Percentiles rank a stretch among this genome's conserved stretches.
phyloP scores from a whole-genome alignment of 2,888 invertebrate genomes.

The Lithophane socia region DNA sequence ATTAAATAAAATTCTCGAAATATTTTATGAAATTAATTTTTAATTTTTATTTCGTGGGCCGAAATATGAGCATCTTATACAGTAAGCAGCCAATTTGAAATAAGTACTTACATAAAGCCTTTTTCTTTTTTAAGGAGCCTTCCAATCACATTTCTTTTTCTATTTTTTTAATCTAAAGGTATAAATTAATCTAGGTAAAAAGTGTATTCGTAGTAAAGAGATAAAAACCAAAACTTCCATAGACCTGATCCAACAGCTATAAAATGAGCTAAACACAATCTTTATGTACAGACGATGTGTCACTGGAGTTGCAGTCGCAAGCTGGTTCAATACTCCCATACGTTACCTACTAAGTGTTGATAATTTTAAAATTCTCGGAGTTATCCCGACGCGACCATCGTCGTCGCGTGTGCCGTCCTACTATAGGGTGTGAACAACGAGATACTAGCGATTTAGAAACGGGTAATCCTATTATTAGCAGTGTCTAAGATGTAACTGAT shows the following conservation, averaged over 20 bases:
- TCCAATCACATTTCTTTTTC: neutral
- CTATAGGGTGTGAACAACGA: constrained; percentile 18
- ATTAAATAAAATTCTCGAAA: no score
- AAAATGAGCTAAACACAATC: constrained; percentile 11
- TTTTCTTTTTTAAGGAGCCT: neutral
- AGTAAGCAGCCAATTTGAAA: no score
- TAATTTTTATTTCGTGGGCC: neutral
- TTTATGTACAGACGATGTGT: constrained; percentile 49
- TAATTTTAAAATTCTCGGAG: constrained; percentile 72
- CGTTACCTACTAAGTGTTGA: constrained; percentile 68
- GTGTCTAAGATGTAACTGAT: neutral
- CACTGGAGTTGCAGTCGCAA: constrained; percentile 43
- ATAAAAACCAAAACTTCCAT: neutral
- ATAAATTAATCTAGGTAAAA: neutral
- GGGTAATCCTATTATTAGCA: neutral
- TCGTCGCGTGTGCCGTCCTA: constrained; percentile 43
- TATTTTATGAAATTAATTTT: neutral
- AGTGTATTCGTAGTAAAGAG: neutral
- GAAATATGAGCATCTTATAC: neutral
- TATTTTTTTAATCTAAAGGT: neutral
- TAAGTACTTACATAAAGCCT: neutral
- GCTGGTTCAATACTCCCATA: constrained; percentile 65
- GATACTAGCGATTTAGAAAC: constrained; percentile 40
- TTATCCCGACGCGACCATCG: constrained; percentile 64
- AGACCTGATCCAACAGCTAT: constrained; percentile 3